Base-by-base conservation (phyloP, 2,113 vertebrate genomes). In the Lota lota region DNA sequence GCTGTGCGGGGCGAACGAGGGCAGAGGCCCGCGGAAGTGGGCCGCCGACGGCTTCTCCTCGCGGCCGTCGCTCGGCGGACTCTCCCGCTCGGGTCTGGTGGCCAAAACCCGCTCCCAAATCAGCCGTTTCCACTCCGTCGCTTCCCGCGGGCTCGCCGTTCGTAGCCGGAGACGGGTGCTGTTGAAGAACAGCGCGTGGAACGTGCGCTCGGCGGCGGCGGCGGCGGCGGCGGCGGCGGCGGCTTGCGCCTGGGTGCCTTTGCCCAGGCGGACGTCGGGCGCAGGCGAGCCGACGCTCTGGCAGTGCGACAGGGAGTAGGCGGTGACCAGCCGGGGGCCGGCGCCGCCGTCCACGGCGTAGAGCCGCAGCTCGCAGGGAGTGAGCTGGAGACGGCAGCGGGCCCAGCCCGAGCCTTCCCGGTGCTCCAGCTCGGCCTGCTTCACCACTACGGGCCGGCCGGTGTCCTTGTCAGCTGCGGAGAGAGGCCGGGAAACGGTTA, bases 391-490 rank as follows among this genome's bases (percentile, higher is more conserved):
- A 0, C 96, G 96, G 78, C 94, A 97, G 66, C 91, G 71, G 19
- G 91, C 92, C 97, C 97, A 99, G 74, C 89, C 92, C 1, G 89
- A 86, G 54, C 93, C 93, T 82, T 95, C 94, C 21, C 94, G 91
- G 70, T 94, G 89, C 86, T 98, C 96, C 87, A 99, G 81, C 78
- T 91, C 92, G 14, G 95, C 95, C 81, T 97, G 96, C 90, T 96
- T 99, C 87, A 97, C 90, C 79, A 95, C 92, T 73, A 91, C 94
- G 70, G 93, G 88, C 65, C 94, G 94, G 47, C 89, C 94, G 54
- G 88, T 78, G 63, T 88, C 86, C 84, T 94, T 94, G 76, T 93
- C 90, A 61, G 91, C 97, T 98, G 81, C 16, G 87, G 16, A 70
- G 4, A 11, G 70, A 56, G 59, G 0, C 58, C 19, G 67, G 18